These are phyloP conservation scores for Eueremaeus valkanovi DNA, from an alignment of 2,888 invertebrate genomes.

Conservation along the genomic window DNA sequence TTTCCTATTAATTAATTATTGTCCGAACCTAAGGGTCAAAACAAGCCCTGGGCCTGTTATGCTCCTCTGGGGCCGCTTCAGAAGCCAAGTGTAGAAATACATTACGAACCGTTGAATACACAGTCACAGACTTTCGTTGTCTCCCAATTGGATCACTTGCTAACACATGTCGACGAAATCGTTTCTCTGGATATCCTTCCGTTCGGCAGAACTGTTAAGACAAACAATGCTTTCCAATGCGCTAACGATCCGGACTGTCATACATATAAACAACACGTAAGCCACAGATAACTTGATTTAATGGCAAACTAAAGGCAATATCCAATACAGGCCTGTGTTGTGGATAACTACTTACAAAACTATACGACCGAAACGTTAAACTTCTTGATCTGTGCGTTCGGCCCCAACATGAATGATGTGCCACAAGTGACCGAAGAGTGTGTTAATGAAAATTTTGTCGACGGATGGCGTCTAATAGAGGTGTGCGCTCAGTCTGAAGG, in stretches of 20 bases:
- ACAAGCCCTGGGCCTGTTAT: constrained; percentile 36
- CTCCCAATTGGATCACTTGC: constrained; percentile 17
- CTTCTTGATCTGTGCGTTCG: constrained; percentile 21
- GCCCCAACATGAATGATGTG: neutral
- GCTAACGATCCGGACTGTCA: constrained; percentile 18
- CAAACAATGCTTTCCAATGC: neutral
- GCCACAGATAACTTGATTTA: neutral
- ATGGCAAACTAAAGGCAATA: neutral
- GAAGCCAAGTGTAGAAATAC: constrained; percentile 3
- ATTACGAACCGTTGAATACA: constrained; percentile 28
- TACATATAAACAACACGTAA: constrained; percentile 34
- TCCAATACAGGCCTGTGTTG: constrained; percentile 29
- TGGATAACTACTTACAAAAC: neutral
- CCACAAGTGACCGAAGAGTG: constrained; percentile 23
- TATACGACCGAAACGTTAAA: neutral
- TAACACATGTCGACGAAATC: constrained; percentile 28
- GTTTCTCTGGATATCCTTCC: constrained; percentile 11
- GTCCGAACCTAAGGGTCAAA: constrained; percentile 13
- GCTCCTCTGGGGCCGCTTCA: neutral
- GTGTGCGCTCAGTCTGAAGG: neutral
- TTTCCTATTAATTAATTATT: neutral
- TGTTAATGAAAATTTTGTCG: constrained; percentile 30
- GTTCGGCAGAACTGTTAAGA: constrained; percentile 18
- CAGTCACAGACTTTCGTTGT: constrained; percentile 9
- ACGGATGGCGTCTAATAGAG: neutral